Evolutionary conservation across 1,140 invertebrate species (phyloP).

Genomic region (Drosophila ogumai): DNA sequence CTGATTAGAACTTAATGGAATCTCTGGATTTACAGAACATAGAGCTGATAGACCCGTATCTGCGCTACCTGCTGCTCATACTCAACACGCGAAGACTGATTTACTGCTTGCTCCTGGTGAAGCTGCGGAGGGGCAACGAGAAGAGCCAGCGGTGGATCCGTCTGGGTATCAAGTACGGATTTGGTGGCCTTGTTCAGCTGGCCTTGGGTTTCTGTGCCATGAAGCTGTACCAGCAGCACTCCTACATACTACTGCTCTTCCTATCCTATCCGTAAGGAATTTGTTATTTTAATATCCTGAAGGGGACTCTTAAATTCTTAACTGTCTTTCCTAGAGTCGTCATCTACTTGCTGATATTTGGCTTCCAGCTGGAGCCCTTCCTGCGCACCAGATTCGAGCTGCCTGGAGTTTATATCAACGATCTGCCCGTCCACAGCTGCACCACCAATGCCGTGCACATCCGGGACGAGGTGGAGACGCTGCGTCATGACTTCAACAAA

Average conservation of each 20-base stretch:
- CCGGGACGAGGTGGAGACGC: constrained; percentile 92
- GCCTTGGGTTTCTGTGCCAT: constrained; percentile 87
- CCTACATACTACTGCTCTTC: constrained; percentile 72
- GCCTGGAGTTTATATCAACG: constrained; percentile 81
- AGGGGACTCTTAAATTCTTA: not conserved
- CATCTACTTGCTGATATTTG: constrained; percentile 95
- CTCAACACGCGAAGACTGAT: constrained; percentile 92
- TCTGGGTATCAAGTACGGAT: constrained; percentile 61
- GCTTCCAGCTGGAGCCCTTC: constrained; percentile 89
- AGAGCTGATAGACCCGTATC: constrained; percentile 95
- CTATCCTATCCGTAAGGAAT: constrained; percentile 94
- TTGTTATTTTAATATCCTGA: not conserved
- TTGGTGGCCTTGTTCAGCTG: constrained; percentile 60
- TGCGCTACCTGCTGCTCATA: constrained; percentile 92
- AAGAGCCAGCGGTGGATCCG: constrained; percentile 40
- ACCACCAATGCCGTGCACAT: constrained; percentile 89
- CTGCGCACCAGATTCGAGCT: constrained; percentile 87
- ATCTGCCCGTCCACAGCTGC: constrained; percentile 89
- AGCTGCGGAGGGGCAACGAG: constrained; percentile 24
- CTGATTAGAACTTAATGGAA: not conserved
- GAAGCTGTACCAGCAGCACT: constrained; percentile 60
- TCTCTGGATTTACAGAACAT: constrained; percentile 92
- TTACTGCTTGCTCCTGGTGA: constrained; percentile 86
- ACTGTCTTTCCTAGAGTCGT: constrained; percentile 84
- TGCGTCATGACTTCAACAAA: constrained; percentile 94